Percentiles rank a stretch among this genome's conserved stretches.
phyloP scores from a whole-genome alignment of 2,797 vertebrate genomes.

The Microcaecilia unicolor region DNA sequence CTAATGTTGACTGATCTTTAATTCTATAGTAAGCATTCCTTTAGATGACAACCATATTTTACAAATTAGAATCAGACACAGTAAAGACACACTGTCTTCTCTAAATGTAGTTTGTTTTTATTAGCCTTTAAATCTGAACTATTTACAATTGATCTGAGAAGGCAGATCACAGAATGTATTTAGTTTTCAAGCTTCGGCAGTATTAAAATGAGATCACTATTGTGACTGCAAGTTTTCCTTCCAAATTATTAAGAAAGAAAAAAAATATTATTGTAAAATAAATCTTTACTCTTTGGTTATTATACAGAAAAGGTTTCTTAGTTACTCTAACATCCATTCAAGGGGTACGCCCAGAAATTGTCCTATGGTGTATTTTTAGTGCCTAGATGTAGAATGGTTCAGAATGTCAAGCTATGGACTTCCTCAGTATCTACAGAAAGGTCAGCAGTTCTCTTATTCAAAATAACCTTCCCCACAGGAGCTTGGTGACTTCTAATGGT shows the following conservation, averaged over 20 bases:
- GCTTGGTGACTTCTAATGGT: slow-evolving; percentile 13
- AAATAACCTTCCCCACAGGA: slow-evolving; percentile 1
- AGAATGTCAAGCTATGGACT: slow-evolving; percentile 10
- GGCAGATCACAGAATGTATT: slow-evolving; percentile 15
- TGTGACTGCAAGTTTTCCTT: slow-evolving; percentile 19
- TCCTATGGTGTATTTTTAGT: background rate
- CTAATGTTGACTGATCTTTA: no score
- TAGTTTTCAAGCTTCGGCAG: slow-evolving; percentile 34
- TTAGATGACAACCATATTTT: no score
- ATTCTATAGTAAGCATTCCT: no score
- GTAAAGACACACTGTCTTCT: background rate
- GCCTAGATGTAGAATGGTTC: no score
- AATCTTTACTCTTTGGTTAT: slow-evolving; percentile 10
- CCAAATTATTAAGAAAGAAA: slow-evolving; percentile 26
- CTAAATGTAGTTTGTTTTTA: slow-evolving; percentile 44
- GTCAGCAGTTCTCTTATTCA: slow-evolving; percentile 10
- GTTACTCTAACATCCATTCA: slow-evolving; percentile 16
- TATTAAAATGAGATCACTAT: slow-evolving; percentile 24
- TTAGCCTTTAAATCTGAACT: slow-evolving; percentile 36
- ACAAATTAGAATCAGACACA: no score
- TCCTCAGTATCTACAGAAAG: slow-evolving; percentile 2
- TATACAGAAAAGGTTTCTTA: slow-evolving; percentile 6
- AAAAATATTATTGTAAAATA: slow-evolving; percentile 30
- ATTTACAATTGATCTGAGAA: slow-evolving; percentile 51
- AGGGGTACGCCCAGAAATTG: slow-evolving; percentile 4